A percentile compares a stretch with the other conserved stretches of the same genome.
phyloP scores from a whole-genome alignment of 2,113 vertebrate species.

The Hemiprocne comata region DNA sequence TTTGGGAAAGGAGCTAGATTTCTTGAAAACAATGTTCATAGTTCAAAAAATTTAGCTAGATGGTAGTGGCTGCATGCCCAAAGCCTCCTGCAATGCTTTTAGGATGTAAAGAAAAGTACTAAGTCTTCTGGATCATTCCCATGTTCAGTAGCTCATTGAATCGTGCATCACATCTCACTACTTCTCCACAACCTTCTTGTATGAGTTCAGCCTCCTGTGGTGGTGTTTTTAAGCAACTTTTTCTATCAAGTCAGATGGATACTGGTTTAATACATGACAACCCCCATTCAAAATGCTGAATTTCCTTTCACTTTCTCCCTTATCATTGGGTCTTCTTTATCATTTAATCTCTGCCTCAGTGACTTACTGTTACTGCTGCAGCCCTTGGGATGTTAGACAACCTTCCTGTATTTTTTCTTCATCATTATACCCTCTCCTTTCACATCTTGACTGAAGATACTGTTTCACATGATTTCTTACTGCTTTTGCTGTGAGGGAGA shows the following conservation, averaged over 20 bases:
- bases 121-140: not conserved
- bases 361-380: slow-evolving; percentile 32
- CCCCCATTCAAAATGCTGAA: not conserved
- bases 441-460: not conserved
- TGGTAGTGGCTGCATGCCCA: not conserved
- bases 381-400: not conserved
- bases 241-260: not conserved
- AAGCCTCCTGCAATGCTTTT: not conserved
- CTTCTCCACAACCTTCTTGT: not conserved
- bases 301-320: not conserved
- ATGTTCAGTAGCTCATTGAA: not conserved
- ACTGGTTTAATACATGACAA: not conserved
- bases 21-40: not conserved
- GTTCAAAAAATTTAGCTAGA: not conserved
- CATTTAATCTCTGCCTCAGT: not conserved
- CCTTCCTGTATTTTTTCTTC: slow-evolving; percentile 14
- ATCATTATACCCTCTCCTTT: not conserved
- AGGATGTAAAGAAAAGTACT: not conserved
- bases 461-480: slow-evolving; percentile 28
- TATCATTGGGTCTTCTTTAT: not conserved
- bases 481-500: not conserved
- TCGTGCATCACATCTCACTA: not conserved
- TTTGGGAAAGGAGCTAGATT: not conserved
- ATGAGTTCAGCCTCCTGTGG: not conserved
- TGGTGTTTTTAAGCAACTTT: not conserved